Conservation (phyloP, 2,888 invertebrate genomes). For the Trisateles emortualis region DNA sequence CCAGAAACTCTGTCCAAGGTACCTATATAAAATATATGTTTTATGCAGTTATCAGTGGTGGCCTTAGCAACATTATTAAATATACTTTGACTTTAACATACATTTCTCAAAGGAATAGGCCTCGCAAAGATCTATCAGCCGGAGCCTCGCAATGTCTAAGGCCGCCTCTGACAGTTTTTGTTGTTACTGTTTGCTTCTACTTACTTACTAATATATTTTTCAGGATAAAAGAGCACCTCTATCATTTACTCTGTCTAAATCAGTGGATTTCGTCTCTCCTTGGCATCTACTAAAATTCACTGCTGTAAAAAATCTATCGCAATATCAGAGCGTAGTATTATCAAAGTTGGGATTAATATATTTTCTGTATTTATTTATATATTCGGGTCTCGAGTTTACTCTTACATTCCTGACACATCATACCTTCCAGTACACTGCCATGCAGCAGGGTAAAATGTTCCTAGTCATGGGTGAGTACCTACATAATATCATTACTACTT, state of each 20-base stretch:
- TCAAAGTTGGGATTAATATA: conserved; percentile 91
- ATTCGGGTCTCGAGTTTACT: conserved; percentile 99
- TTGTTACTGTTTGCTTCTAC: background rate
- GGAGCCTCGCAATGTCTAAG: no score
- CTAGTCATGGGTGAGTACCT: conserved; percentile 93
- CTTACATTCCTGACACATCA: conserved; percentile 98
- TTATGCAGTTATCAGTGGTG: no score
- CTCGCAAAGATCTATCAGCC: no score
- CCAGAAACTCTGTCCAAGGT: conserved; percentile 94
- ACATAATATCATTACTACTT: background rate
- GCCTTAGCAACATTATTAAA: no score
- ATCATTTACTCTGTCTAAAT: conserved; percentile 88
- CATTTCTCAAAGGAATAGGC: no score
- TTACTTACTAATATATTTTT: conserved; percentile 53
- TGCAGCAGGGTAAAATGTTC: conserved; percentile 99
- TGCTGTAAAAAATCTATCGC: conserved; percentile 89
- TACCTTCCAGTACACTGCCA: conserved; percentile 95
- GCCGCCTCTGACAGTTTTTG: no score
- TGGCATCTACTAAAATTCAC: conserved; percentile 86
- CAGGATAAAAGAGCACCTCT: conserved; percentile 91
- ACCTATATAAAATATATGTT: no score
- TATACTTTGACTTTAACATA: no score
- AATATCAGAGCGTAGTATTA: conserved; percentile 88
- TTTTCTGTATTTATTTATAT: conserved; percentile 97
- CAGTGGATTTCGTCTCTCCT: conserved; percentile 82